Base-by-base conservation (phyloP, 2,797 vertebrate species). In the Salmo trutta region DNA sequence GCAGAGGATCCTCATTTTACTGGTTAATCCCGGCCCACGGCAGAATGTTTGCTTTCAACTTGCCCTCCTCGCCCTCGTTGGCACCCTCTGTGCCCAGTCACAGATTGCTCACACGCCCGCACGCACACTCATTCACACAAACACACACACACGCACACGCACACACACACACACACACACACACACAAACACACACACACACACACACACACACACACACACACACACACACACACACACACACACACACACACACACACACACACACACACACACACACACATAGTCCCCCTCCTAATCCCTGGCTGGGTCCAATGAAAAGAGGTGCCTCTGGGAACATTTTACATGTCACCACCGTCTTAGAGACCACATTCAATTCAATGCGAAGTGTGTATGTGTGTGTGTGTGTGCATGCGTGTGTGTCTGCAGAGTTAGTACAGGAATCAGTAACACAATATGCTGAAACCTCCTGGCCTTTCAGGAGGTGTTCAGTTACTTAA, bases 1-100 rank as follows among this genome's bases (percentile, higher is more conserved):
- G 91, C 92, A 93, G 92, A 41, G 36, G 92, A 94, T 92, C 92
- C 91, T 94, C 94, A 95, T 96, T 95, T 95, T 91, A 82, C 86
- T 72, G 82, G 89, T 85, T 85, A 93, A 96, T 96, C 94, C 92
- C 87, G 41, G 84, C 92, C 93, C 93, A 91, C 90, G 94, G 94
- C 94, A 84, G 80, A 88, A 85, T 85, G 10, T 47, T 80, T 82
- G 83, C 79, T 88, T 84, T 87, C 78, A 86, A 67, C 72, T 68
- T 29, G 7, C 47, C 73, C 59, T 54, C 82, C 67, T 86, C 79
- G 73, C 85, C 77, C 62, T 84, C 65, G 33, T 75, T 82, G 70
- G 82, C 64, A 79, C 53, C 79, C 65, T 74, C 5, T 36, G 33
- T 36, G 33, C 73, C 79, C 89, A 87, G 71, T 91, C 87, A 88